A percentile compares a stretch with the other conserved stretches of the same genome.
Evolutionary conservation across 2,888 invertebrate genomes (phyloP).

Genomic region (Andrena flavipes): DNA sequence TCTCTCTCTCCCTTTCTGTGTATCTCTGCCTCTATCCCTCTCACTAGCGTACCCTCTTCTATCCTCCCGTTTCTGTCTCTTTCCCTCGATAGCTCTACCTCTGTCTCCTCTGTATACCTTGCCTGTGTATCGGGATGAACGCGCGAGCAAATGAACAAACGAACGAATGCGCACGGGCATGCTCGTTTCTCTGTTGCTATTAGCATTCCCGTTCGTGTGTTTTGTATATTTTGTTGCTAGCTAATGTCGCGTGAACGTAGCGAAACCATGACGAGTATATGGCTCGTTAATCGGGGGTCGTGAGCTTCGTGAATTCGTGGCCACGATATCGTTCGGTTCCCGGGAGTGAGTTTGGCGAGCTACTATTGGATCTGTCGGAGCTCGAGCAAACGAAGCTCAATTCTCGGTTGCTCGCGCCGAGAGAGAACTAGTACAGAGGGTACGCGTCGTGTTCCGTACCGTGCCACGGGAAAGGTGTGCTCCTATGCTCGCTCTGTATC

Average conservation of each 20-base stretch:
- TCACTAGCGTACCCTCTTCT: neutral
- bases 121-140: constrained; percentile 42
- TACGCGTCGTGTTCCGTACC: constrained; percentile 34
- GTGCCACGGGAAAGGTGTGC: constrained; percentile 29
- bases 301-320: constrained; percentile 40
- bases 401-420: constrained; percentile 27
- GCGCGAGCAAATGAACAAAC: constrained; percentile 61
- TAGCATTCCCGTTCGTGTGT: constrained; percentile 52
- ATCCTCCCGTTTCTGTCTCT: neutral
- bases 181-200: constrained; percentile 51
- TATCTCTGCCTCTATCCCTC: constrained; percentile 1
- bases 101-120: constrained; percentile 49
- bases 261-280: constrained; percentile 38
- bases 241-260: constrained; percentile 44
- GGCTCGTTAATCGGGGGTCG: constrained; percentile 32
- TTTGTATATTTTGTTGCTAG: constrained; percentile 45
- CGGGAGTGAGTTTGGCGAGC: constrained; percentile 11
- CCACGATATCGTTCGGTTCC: constrained; percentile 35
- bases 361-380: constrained; percentile 36
- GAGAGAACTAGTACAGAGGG: constrained; percentile 17
- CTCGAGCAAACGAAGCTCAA: constrained; percentile 19
- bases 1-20: neutral
- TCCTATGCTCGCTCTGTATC: constrained; percentile 16
- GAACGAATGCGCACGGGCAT: constrained; percentile 64
- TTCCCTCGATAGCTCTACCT: constrained; percentile 4